A percentile compares a stretch with the other conserved stretches of the same genome.
Evolutionary conservation across 2,888 invertebrate species (phyloP).

Genomic region (Cerceris ruficornis): DNA sequence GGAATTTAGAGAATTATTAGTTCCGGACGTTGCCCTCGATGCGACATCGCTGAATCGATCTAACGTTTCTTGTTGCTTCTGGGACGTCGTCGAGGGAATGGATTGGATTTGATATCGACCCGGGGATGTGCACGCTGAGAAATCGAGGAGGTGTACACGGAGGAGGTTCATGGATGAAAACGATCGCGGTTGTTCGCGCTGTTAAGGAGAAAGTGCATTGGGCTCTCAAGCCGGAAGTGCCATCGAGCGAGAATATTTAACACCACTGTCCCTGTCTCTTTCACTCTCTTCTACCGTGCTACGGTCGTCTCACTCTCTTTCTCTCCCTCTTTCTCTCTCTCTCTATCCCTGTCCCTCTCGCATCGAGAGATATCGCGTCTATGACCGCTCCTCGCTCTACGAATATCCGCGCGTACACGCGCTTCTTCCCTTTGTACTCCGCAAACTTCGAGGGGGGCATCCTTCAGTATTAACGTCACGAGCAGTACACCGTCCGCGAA

Average conservation of each 20-base stretch:
- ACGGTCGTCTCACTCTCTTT: neutral
- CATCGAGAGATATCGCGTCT: neutral
- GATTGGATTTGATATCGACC: too few relatives aligned
- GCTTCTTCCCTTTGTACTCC: neutral
- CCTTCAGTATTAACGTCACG: neutral
- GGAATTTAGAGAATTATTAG: slow-evolving; percentile 42
- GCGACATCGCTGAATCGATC: slow-evolving; percentile 32
- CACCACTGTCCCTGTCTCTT: slow-evolving; percentile 42
- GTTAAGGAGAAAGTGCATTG: slow-evolving; percentile 56
- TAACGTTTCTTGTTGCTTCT: slow-evolving; percentile 21
- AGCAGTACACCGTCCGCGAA: neutral
- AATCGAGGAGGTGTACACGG: slow-evolving; percentile 4
- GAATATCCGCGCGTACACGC: neutral
- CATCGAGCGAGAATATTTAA: slow-evolving; percentile 62
- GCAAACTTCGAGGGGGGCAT: neutral
- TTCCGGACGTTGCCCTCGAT: slow-evolving; percentile 44
- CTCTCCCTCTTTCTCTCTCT: slow-evolving; percentile 34
- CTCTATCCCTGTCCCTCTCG: slow-evolving; percentile 23
- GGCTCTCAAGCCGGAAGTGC: slow-evolving; percentile 61
- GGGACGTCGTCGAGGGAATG: neutral
- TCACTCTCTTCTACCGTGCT: slow-evolving; percentile 3
- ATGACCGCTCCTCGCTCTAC: neutral
- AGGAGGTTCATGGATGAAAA: slow-evolving; percentile 21
- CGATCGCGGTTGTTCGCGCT: slow-evolving; percentile 28
- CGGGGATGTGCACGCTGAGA: slow-evolving; percentile 1